Evolutionary conservation across 2,113 vertebrate genomes (phyloP).

Genomic region (Vicugna pacos): DNA sequence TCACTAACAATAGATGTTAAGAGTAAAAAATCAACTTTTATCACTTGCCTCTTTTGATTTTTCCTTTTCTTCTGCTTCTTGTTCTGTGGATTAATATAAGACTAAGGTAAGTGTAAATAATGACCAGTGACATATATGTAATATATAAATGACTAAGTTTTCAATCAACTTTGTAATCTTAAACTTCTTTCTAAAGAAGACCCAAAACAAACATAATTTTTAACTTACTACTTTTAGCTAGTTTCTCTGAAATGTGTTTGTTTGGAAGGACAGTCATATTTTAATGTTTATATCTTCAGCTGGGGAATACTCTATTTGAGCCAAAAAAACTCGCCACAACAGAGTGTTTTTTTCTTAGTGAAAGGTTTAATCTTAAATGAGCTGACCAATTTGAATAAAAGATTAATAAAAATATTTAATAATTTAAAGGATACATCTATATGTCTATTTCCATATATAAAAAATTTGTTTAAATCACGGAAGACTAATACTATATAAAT

Average conservation of each 20-base stretch:
- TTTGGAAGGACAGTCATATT: constrained; percentile 4
- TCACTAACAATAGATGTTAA: constrained; percentile 47
- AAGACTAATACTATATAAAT: constrained; percentile 47
- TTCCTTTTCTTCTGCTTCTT: constrained; percentile 86
- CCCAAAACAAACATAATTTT: not conserved
- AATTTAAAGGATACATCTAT: not conserved
- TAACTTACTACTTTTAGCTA: not conserved
- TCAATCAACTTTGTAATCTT: constrained; percentile 12
- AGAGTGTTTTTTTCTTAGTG: constrained; percentile 26
- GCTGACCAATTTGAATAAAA: not conserved
- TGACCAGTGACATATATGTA: not conserved
- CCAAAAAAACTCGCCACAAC: not conserved
- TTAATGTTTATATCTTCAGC: not conserved
- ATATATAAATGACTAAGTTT: not conserved
- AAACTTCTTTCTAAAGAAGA: constrained; percentile 55
- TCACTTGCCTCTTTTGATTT: constrained; percentile 88
- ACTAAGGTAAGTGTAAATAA: constrained; percentile 70
- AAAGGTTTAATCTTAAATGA: constrained; percentile 55
- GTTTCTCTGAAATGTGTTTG: constrained; percentile 24
- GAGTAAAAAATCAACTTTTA: constrained; percentile 71
- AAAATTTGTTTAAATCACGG: not conserved
- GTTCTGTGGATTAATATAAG: constrained; percentile 86
- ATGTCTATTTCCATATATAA: constrained; percentile 11
- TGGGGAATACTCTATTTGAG: constrained; percentile 13
- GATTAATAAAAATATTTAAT: constrained; percentile 6